Conservation (phyloP, 1,140 invertebrate species). For the silkworm (Bombyx mori) region ASM3026992v2 NC_085109.1:6167001-6167500, state of each 20-base stretch:
- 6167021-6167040: slow-evolving; percentile 45
- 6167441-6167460: background rate
- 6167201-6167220: too few species aligned
- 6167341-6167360: slow-evolving; percentile 93
- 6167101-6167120: slow-evolving; percentile 3
- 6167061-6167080: slow-evolving; percentile 47
- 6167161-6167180: too few species aligned
- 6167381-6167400: slow-evolving; percentile 75
- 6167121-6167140: background rate
- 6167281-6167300: slow-evolving; percentile 92
- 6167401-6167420: background rate
- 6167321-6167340: slow-evolving; percentile 89
- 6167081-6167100: slow-evolving; percentile 24
- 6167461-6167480: background rate
- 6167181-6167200: too few species aligned
- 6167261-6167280: slow-evolving; percentile 89
- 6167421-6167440: background rate
- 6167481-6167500: background rate
- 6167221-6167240: too few species aligned
- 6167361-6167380: slow-evolving; percentile 92
- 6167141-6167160: too few species aligned
- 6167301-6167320: slow-evolving; percentile 91
- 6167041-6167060: slow-evolving; percentile 30
- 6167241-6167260: slow-evolving; percentile 74
- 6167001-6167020: background rate